A percentile compares a stretch with the other conserved stretches of the same genome.
These are phyloP conservation scores for Barnardius zonarius DNA, from an alignment of 2,113 vertebrate species.

Conservation along the genomic window DNA sequence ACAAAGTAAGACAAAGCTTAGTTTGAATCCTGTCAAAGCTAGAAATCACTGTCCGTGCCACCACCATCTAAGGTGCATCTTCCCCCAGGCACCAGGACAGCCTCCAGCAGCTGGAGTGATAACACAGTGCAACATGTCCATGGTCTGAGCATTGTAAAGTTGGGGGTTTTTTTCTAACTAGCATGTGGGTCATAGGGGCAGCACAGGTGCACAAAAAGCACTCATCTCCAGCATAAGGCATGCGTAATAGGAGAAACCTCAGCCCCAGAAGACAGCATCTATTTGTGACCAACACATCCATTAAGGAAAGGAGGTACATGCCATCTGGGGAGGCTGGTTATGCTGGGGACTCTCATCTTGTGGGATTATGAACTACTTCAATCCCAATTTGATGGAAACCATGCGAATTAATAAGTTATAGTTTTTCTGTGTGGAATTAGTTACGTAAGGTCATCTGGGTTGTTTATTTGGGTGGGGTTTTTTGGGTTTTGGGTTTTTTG, in stretches of 20 bases:
- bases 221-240: neutral
- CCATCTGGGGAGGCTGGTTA: no score
- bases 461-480: neutral
- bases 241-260: neutral
- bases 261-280: neutral
- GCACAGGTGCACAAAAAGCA: neutral
- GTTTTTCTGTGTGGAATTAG: accelerated
- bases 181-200: neutral
- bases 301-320: neutral
- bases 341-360: neutral
- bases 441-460: neutral
- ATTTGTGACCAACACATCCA: neutral
- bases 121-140: accelerated
- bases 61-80: neutral
- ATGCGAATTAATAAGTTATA: neutral
- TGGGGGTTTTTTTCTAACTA: neutral
- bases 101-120: neutral
- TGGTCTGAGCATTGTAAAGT: accelerated
- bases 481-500: neutral
- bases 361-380: neutral
- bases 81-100: neutral
- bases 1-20: neutral
- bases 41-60: neutral
- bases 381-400: neutral
- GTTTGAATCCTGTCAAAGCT: neutral